Evolutionary conservation across 1,140 invertebrate genomes (phyloP).

Genomic region (Portunus trituberculatus): DNA sequence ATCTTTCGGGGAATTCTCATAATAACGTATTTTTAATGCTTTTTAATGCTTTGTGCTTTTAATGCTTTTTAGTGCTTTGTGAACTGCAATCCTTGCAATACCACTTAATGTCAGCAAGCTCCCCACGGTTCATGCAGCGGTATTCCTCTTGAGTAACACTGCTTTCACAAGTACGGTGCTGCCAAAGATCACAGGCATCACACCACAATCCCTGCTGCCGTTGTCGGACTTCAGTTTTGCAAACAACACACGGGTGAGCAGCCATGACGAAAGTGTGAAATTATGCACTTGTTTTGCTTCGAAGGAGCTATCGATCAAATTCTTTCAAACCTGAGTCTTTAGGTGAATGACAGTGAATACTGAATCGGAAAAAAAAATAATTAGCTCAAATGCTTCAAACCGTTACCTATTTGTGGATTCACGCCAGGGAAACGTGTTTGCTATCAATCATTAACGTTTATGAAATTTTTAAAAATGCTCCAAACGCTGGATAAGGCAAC

Average conservation of each 20-base stretch:
- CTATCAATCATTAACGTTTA: no score
- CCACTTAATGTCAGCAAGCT: not conserved
- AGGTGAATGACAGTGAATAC: no score
- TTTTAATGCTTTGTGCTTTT: not conserved
- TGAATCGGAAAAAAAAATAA: no score
- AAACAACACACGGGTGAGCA: constrained; percentile 9
- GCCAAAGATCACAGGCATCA: constrained; percentile 30
- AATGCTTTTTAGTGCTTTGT: not conserved
- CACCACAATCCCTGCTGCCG: constrained; percentile 27
- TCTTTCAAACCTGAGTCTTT: not conserved
- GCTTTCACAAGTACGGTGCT: constrained; percentile 10
- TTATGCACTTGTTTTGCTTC: not conserved
- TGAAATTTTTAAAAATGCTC: no score
- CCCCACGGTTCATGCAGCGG: not conserved
- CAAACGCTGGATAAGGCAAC: no score
- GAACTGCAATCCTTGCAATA: not conserved
- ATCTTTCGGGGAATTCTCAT: no score
- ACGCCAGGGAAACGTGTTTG: no score
- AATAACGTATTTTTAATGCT: no score
- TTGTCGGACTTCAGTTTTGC: not conserved
- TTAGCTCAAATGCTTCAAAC: no score
- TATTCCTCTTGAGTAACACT: not conserved
- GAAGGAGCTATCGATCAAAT: constrained; percentile 14
- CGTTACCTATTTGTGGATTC: no score
- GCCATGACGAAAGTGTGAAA: not conserved